Conservation (phyloP, 2,113 vertebrate genomes). For the Macquaria ambigua region DNA sequence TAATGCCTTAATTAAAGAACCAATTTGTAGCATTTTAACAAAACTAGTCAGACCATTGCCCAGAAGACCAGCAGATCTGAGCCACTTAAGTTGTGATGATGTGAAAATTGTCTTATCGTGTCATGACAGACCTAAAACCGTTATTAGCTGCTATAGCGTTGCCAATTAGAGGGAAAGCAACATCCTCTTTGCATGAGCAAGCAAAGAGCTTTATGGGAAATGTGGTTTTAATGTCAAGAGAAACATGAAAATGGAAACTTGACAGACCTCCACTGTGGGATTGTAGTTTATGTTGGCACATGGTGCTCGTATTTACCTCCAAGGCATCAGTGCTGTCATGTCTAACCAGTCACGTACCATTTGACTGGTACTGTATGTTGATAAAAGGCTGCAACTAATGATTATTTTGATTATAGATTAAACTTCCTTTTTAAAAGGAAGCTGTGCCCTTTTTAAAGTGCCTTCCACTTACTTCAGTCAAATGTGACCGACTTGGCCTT, state of each 20-base stretch:
- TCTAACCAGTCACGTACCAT: background rate
- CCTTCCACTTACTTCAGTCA: constrained; percentile 62
- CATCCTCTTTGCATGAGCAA: background rate
- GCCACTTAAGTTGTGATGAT: background rate
- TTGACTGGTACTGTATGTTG: too few species aligned
- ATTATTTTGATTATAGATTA: background rate
- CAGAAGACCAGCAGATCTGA: background rate
- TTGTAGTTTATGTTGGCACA: constrained; percentile 1
- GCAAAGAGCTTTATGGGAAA: constrained; percentile 7
- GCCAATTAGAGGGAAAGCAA: background rate
- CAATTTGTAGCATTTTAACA: background rate
- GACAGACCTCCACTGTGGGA: constrained; percentile 14
- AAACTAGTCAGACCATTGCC: background rate
- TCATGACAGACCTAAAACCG: background rate
- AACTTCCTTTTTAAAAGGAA: background rate
- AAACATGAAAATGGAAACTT: background rate
- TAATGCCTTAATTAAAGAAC: background rate
- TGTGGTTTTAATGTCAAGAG: background rate
- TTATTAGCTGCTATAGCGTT: background rate
- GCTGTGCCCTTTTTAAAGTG: constrained; percentile 64
- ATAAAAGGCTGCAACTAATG: background rate
- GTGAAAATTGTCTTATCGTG: background rate
- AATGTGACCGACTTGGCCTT: constrained; percentile 38
- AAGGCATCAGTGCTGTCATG: background rate
- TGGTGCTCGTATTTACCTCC: background rate